Evolutionary conservation across 2,797 vertebrate species (phyloP), one percentile per base, ranked within the genome.

Genomic region (Ataeniobius toweri): DNA sequence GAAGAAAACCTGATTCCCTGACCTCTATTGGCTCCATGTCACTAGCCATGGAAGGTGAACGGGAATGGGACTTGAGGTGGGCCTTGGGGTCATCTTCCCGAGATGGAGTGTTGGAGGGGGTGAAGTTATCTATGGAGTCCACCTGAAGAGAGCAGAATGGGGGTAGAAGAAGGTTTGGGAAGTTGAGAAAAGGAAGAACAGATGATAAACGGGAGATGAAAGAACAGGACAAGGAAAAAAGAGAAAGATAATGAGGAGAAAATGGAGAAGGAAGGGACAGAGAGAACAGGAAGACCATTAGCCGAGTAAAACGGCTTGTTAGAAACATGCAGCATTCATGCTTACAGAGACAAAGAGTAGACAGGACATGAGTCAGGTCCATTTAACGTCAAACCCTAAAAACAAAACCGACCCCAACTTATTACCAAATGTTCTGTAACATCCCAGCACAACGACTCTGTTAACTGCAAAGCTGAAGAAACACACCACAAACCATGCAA

Each of bases 11-110:
- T 53, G n/a, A n/a, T 6, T 53, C 28, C 55, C 90, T 90, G 69
- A 97, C 97, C 97, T 97, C 96, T 5, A 96, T 94, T 12, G 97
- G 96, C 90, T 98, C 97, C 92, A 97, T 92, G 86, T 98, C 97
- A 82, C 97, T 97, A 76, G 96, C 95, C 89, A 95, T 97, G 88
- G 97, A 97, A 75, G 97, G 97, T 31, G 97, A 98, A 63, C 96
- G 96, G 2, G 97, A 97, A 86, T 96, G 96, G 73, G 96, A 94
- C 91, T 97, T 96, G 79, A 95, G 94, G 85, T 96, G 96, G 90
- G 95, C 95, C 91, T 96, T 97, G 70, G 94, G 90, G 82, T 96
- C 97, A 70, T 96, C 96, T 80, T 97, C 97, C 85, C 96, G 88
- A 36, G 97, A 97, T 10, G 96, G 95, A 53, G 96, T 97, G 93